Base-by-base conservation (phyloP, 2,888 invertebrate species). In the Nephrocerus scutellatus region DNA sequence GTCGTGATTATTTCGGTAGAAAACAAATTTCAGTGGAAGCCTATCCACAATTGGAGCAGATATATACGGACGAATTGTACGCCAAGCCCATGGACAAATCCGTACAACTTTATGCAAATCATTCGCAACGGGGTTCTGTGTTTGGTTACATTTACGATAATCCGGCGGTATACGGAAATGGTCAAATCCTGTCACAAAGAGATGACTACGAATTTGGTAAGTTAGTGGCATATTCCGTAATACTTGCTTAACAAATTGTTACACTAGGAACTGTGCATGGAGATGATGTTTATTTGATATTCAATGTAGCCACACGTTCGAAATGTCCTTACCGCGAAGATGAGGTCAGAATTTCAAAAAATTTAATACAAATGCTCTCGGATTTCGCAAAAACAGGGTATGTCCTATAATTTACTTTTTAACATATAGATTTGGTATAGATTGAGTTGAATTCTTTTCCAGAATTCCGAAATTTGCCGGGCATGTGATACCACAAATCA, bases 61-160 rank as follows among this genome's bases (percentile, higher is more conserved):
- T 81, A 45, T 64, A 80, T 1, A 70, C 79, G 1, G 82, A 83
- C 58, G 70, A 82, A 30, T 62, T 79, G 2, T 82, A 81, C 59
- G 61, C 69, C 1, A 70, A 62, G 1, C 77, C 76, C 26, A 73
- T 76, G 1, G 75, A 76, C 28, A 73, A 73, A 46, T 66, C 76
- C 22, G 75, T 76, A 0, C 72, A 72, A 52, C 49, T 77, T 24
- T 80, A 81, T 55, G 74, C 77, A 0, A 24, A 38, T 7, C 35
- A 28, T 25, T 36, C 30, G 72, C 29, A 73, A 6, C 67, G 70
- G n/a, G 74, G 75, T 39, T 76, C 80, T 0, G 74, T 78, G 6
- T 79, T 76, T 64, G 69, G 75, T 47, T 82, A 82, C 57, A 70
- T 74, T 16, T 83, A 76, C 59, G 60, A 72, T 2, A 78, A 75